These are phyloP conservation scores for Anseranas semipalmata DNA, from an alignment of 2,113 vertebrate genomes.

Conservation along the genomic window DNA sequence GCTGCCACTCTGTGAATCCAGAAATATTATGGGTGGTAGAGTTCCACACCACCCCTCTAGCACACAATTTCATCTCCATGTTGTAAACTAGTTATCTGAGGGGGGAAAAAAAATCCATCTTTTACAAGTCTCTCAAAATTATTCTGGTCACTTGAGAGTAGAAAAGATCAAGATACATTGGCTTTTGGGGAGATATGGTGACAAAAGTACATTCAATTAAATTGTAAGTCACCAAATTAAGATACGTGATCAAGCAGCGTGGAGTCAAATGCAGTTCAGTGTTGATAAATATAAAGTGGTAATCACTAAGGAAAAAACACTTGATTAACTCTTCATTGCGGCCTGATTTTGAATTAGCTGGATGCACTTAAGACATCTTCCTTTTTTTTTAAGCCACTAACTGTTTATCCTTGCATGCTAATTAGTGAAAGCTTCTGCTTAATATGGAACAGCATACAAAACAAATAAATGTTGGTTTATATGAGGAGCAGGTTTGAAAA, in stretches of 20 bases:
- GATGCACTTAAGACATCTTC: not conserved
- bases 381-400: not conserved
- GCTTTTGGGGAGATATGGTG: not conserved
- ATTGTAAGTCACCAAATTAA: constrained; percentile 13
- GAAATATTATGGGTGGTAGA: not conserved
- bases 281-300: constrained; percentile 8
- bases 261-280: not conserved
- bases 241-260: not conserved
- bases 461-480: not conserved
- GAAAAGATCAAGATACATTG: not conserved
- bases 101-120: not conserved
- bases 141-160: not conserved
- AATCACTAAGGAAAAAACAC: not conserved
- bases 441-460: not conserved
- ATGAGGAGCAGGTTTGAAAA: not conserved
- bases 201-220: constrained; percentile 5
- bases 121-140: not conserved
- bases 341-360: constrained; percentile 17
- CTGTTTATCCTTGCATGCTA: not conserved
- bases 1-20: not conserved
- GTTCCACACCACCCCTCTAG: not conserved
- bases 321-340: constrained; percentile 18
- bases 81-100: not conserved
- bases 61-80: not conserved
- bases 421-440: constrained; percentile 10